A percentile compares a stretch with the other conserved stretches of the same genome.
Conservation (phyloP, 2,888 invertebrate species). For the Molorchus minor region DNA sequence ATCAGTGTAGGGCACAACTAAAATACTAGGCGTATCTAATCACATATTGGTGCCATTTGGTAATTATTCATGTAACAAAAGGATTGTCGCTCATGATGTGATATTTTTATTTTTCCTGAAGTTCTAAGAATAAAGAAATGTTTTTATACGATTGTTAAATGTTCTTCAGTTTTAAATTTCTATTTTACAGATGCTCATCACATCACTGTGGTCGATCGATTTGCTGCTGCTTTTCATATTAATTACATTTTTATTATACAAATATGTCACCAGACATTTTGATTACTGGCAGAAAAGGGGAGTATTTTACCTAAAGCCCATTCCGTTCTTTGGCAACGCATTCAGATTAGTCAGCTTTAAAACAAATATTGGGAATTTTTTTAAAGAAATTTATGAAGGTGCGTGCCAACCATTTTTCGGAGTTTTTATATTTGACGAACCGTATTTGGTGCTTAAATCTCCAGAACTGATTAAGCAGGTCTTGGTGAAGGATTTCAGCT, state of each 20-base stretch:
- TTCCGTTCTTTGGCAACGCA: conserved; percentile 48
- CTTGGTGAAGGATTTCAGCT: conserved; percentile 63
- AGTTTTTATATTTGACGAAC: conserved; percentile 64
- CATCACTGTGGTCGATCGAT: conserved; percentile 27
- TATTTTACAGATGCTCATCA: conserved; percentile 28
- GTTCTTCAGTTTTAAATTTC: not conserved
- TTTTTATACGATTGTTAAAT: not conserved
- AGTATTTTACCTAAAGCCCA: conserved; percentile 42
- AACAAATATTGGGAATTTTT: conserved; percentile 33
- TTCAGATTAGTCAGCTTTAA: conserved; percentile 33
- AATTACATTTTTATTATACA: conserved; percentile 32
- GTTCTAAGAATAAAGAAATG: too few relatives aligned
- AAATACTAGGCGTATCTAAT: too few relatives aligned
- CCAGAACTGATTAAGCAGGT: conserved; percentile 64
- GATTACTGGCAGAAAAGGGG: conserved; percentile 48
- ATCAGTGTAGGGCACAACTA: too few relatives aligned
- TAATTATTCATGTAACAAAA: not conserved
- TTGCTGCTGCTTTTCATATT: not conserved
- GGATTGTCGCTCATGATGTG: not conserved
- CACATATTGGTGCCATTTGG: too few relatives aligned
- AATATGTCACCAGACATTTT: conserved; percentile 45
- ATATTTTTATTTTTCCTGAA: not conserved
- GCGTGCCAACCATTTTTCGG: conserved; percentile 59
- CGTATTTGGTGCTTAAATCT: conserved; percentile 62
- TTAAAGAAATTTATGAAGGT: conserved; percentile 25